Base-by-base conservation (phyloP, 1,140 invertebrate species). In the Eumeta japonica region DNA sequence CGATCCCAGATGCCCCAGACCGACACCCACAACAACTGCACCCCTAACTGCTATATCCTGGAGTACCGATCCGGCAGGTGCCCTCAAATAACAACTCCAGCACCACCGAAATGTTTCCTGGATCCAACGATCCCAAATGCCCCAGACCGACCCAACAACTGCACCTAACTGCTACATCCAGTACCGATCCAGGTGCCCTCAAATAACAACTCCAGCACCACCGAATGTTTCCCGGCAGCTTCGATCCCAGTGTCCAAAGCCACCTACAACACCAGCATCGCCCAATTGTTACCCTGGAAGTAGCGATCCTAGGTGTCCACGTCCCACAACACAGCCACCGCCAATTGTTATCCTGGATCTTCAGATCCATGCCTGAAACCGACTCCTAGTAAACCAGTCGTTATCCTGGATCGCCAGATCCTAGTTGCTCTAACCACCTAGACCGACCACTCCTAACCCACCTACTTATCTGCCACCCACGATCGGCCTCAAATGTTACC, bases 51-150 rank as follows among this genome's bases (percentile, higher is more conserved):
- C n/a, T n/a, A n/a, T n/a, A n/a, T n/a, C n/a, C n/a, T n/a, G n/a
- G n/a, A n/a, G n/a, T n/a, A n/a, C n/a, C n/a, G n/a, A n/a, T n/a
- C n/a, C n/a, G n/a, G n/a, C n/a, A n/a, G n/a, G n/a, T n/a, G n/a
- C n/a, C n/a, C n/a, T n/a, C n/a, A n/a, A n/a, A n/a, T n/a, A n/a
- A n/a, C 37, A 9, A 44, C 38, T 2, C 39, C 41, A 10, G 28
- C 39, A 11, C 30, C 44, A 28, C 58, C 55, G 2, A 35, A 33
- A 19, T 54, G 51, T 20, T 56, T 35, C 48, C 60, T 41, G 41
- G 61, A 41, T 62, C 67, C 14, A 52, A 28, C 3, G 77, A 79
- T 50, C 63, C 76, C 5, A 32, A 71, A 10, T 79, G 76, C 41
- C 58, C 64, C 1, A 51, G 45, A 45, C 50, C 49, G 4, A 49